Conservation (phyloP, 2,888 invertebrate species). For the Gordius sp. region DNA sequence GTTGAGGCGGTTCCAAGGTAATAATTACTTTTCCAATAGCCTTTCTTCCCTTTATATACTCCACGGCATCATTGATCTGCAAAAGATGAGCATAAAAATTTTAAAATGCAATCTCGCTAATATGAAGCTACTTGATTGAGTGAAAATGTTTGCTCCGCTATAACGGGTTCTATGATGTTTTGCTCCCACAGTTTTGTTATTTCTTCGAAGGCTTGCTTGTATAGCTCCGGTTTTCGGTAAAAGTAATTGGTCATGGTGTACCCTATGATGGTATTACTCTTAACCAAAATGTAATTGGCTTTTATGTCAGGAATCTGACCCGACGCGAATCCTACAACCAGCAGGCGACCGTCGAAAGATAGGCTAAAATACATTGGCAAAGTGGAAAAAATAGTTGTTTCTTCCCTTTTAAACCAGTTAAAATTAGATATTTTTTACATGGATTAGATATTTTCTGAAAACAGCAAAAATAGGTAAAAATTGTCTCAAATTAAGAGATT, state of each 20-base stretch:
- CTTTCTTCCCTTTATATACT: background rate
- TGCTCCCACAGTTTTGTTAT: background rate
- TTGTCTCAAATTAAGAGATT: too few relatives aligned
- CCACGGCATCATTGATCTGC: background rate
- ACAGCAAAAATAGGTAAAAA: too few relatives aligned
- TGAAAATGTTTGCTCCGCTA: too few relatives aligned
- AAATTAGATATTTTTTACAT: too few relatives aligned
- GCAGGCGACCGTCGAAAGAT: background rate
- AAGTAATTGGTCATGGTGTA: constrained; percentile 13
- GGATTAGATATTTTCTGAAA: too few relatives aligned
- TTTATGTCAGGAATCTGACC: background rate
- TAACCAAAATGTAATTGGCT: background rate
- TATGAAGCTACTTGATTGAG: too few relatives aligned
- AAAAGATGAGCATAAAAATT: too few relatives aligned
- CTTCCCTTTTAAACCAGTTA: too few relatives aligned
- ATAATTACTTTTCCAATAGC: background rate
- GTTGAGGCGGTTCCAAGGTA: too few relatives aligned
- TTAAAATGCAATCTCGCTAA: too few relatives aligned
- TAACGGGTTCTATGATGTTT: background rate
- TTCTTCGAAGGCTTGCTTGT: background rate
- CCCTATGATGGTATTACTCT: background rate
- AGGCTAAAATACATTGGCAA: background rate
- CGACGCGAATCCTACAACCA: background rate
- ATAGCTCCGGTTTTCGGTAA: background rate
- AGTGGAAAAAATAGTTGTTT: too few relatives aligned